phyloP scores from a whole-genome alignment of 2,888 invertebrate genomes.

The Lepeophtheirus nordmannii region DNA sequence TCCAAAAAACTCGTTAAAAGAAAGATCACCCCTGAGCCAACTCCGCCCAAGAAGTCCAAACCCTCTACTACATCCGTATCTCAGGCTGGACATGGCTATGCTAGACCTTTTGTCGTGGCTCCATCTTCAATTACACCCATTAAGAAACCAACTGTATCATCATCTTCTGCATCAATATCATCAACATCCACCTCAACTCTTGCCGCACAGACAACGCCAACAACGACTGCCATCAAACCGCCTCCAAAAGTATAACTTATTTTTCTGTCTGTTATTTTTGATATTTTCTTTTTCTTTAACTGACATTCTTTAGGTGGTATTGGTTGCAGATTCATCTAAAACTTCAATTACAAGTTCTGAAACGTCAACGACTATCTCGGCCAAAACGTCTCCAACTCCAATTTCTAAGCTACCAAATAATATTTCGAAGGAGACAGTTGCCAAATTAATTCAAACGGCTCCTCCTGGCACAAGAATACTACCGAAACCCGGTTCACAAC shows the following conservation, averaged over 20 bases:
- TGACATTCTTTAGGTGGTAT: background rate
- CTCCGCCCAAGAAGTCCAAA: background rate
- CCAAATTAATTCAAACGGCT: background rate
- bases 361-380: background rate
- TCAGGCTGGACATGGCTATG: constrained; percentile 6
- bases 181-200: background rate
- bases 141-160: background rate
- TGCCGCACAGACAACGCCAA: background rate
- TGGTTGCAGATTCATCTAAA: background rate
- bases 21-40: background rate
- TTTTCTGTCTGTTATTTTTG: background rate
- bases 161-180: background rate
- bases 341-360: background rate
- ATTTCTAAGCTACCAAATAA: background rate
- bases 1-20: background rate
- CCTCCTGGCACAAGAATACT: background rate
- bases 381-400: background rate
- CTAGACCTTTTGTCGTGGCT: background rate
- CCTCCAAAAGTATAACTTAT: background rate
- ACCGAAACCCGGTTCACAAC: background rate
- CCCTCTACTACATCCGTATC: background rate
- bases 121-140: background rate
- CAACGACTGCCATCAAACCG: background rate
- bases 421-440: background rate
- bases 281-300: background rate